A percentile compares a stretch with the other conserved stretches of the same genome.
Conservation (phyloP, 2,113 vertebrate genomes). For the Gambusia holbrooki region DNA sequence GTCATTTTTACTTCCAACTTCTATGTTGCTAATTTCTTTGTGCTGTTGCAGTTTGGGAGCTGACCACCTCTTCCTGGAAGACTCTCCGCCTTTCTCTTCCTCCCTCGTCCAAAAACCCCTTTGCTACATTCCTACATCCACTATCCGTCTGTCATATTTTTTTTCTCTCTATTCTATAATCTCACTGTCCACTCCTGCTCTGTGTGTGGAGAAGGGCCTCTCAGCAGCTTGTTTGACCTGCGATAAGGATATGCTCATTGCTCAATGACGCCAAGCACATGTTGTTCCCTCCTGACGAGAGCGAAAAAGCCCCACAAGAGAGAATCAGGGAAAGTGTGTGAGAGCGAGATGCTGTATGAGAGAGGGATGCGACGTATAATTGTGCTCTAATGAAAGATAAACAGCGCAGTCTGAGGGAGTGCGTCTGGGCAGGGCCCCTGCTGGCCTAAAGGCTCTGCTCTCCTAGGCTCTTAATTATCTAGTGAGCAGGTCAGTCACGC, state of each 20-base stretch:
- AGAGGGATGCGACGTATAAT: constrained; percentile 71
- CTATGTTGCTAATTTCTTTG: constrained; percentile 35
- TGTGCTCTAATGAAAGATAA: constrained; percentile 77
- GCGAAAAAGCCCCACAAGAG: constrained; percentile 17
- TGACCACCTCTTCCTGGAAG: constrained; percentile 62
- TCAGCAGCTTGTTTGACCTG: constrained; percentile 63
- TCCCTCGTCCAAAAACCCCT: constrained; percentile 18
- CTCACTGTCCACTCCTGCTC: constrained; percentile 20
- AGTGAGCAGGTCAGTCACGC: constrained; percentile 67
- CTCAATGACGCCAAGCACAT: constrained; percentile 27
- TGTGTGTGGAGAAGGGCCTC: constrained; percentile 46
- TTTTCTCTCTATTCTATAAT: not conserved
- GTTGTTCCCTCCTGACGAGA: constrained; percentile 30
- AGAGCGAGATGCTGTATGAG: constrained; percentile 29
- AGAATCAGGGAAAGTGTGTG: constrained; percentile 38
- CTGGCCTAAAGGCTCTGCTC: constrained; percentile 71
- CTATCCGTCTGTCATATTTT: constrained; percentile 22
- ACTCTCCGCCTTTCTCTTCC: constrained; percentile 42
- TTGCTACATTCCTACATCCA: constrained; percentile 40
- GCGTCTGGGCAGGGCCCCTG: constrained; percentile 66
- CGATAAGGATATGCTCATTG: constrained; percentile 46
- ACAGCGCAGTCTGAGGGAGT: constrained; percentile 74
- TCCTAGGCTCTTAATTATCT: constrained; percentile 76
- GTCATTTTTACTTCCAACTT: constrained; percentile 3
- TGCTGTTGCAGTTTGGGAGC: constrained; percentile 10